Base-by-base conservation (phyloP, 2,888 invertebrate species). In the Seira ritae region DNA sequence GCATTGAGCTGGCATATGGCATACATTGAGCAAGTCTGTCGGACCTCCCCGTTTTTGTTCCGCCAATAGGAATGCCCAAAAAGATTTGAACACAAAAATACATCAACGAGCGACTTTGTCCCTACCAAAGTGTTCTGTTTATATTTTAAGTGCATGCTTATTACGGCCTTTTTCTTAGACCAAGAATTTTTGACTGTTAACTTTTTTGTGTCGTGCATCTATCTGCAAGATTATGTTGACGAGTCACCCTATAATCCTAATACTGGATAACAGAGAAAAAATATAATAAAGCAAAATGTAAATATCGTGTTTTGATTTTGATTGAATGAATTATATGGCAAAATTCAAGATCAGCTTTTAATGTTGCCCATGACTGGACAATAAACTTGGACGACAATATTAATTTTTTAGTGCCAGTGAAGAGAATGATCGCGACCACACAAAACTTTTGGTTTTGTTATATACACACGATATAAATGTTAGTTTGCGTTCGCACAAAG, bases 31-130 rank as follows among this genome's bases (percentile, higher is more conserved):
- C 31, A 31, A 31, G 31, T n/a, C n/a, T n/a, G 31, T 8, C 31
- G 8, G 31, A 2, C 31, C 31, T 8, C 8, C 31, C 8, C 31
- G 2, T 4, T 8, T 31, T 31, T 31, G 17, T 55, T 55, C 55
- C 15, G 17, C 55, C 55, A 55, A 55, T 55, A 55, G 55, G 17
- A 55, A 12, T n/a, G 55, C 15, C 17, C 17, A 17, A 1, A 55
- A 15, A 55, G 17, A 55, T 31, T 31, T 19, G 75, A 77, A 62
- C 69, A 6, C 17, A 62, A 77, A 77, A 78, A 71, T 78, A 23
- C 50, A 22, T 10, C 71, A 71, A 71, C 78, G n/a, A n/a, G n/a
- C n/a, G 71, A 78, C 78, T 78, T 78, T 78, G 78, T 78, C 46
- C 24, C 31, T 66, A 23, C 31, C 17, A n/a, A n/a, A n/a, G n/a